Percentiles rank a stretch among this genome's conserved stretches.
Conservation (phyloP, 1,140 invertebrate genomes). For the Macrocentrus cingulum region DNA sequence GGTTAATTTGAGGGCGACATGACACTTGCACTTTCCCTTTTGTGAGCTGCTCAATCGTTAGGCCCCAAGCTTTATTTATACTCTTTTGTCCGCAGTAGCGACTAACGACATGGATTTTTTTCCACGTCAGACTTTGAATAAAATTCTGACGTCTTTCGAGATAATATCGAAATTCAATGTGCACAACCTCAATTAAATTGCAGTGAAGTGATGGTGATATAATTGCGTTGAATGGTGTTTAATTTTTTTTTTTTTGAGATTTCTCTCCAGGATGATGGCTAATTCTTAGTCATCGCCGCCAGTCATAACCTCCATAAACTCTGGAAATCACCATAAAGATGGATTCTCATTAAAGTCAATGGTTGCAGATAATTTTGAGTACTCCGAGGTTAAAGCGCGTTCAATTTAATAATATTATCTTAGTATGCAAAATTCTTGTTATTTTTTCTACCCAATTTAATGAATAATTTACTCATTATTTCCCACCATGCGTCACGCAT, state of each 20-base stretch:
- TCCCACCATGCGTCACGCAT: too few relatives aligned
- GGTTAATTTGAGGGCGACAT: conserved; percentile 16
- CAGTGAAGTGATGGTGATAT: background rate
- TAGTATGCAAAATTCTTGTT: too few relatives aligned
- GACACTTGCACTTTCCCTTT: conserved; percentile 13
- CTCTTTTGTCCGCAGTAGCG: background rate
- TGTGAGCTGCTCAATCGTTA: background rate
- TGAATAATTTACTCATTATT: too few relatives aligned
- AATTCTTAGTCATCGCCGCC: conserved; percentile 27
- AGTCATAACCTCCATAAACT: conserved; percentile 32
- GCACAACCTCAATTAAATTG: background rate
- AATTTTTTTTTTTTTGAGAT: background rate
- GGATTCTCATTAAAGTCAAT: too few relatives aligned
- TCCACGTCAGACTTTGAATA: conserved; percentile 1
- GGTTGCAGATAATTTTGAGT: too few relatives aligned
- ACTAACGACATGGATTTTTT: background rate
- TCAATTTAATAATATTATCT: too few relatives aligned
- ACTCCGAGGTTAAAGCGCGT: too few relatives aligned
- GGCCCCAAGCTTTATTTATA: background rate
- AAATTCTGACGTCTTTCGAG: background rate
- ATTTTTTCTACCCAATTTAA: too few relatives aligned
- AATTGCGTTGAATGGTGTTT: background rate
- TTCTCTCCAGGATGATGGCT: background rate
- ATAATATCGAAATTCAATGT: conserved; percentile 1
- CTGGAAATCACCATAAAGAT: conserved; percentile 20